Percentiles rank a stretch among this genome's conserved stretches.
phyloP scores from a whole-genome alignment of 2,888 invertebrate species.

The Carcina quercana region DNA sequence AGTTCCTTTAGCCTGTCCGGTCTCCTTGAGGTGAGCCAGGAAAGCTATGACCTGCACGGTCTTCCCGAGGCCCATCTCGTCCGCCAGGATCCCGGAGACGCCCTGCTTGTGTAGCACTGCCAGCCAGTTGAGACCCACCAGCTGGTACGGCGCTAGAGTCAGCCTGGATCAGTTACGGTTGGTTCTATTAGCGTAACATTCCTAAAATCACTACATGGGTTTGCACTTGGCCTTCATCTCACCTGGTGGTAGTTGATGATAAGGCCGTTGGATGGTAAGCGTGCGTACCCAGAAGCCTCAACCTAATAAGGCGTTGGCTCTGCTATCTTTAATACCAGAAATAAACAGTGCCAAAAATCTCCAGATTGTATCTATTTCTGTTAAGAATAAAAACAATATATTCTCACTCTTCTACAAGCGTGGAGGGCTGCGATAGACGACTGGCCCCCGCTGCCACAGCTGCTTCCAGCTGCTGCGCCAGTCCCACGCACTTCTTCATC shows the following conservation, averaged over 20 bases:
- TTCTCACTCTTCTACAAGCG: slow-evolving; percentile 77
- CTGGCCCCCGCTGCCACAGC: slow-evolving; percentile 86
- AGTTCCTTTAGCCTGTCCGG: slow-evolving; percentile 81
- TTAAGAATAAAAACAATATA: too few relatives aligned
- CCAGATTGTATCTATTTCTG: too few relatives aligned
- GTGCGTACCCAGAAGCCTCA: too few relatives aligned
- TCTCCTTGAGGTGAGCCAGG: slow-evolving; percentile 90
- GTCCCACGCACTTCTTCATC: slow-evolving; percentile 89
- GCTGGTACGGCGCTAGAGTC: slow-evolving; percentile 88
- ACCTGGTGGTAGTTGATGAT: too few relatives aligned
- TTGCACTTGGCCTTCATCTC: too few relatives aligned
- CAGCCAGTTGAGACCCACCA: slow-evolving; percentile 95
- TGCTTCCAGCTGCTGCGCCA: slow-evolving; percentile 85
- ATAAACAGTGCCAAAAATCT: too few relatives aligned
- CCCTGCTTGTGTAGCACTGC: slow-evolving; percentile 90
- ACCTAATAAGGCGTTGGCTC: too few relatives aligned
- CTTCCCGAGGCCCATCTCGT: slow-evolving; percentile 98
- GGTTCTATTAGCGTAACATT: too few relatives aligned
- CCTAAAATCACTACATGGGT: too few relatives aligned
- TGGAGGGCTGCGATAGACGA: slow-evolving; percentile 83
- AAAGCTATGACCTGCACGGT: slow-evolving; percentile 96
- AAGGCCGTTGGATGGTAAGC: too few relatives aligned
- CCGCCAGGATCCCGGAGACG: slow-evolving; percentile 95
- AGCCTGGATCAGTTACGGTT: slow-evolving; percentile 76
- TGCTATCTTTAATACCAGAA: too few relatives aligned